phyloP scores from a whole-genome alignment of 2,113 vertebrate genomes.

The Zapus hudsonius region DNA sequence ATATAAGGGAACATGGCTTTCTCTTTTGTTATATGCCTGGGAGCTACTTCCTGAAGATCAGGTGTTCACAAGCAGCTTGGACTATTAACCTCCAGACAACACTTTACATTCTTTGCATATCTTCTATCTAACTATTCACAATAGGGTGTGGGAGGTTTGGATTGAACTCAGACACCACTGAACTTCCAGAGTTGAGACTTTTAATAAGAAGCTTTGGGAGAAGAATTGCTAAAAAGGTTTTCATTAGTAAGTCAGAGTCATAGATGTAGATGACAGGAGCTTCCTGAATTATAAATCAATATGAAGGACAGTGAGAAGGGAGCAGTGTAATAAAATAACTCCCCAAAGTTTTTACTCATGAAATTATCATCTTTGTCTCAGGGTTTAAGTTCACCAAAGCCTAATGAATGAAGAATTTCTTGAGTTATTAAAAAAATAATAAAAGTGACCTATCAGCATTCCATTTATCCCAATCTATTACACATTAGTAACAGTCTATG shows the following conservation, averaged over 20 bases:
- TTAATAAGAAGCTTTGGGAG: not conserved
- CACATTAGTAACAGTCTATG: not conserved
- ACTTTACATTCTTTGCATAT: not conserved
- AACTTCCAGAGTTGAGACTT: conserved; percentile 50
- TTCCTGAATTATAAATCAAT: not conserved
- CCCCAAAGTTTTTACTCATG: not conserved
- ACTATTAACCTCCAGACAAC: not conserved
- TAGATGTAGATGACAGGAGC: not conserved
- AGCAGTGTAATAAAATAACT: not conserved
- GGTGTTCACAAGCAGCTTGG: not conserved
- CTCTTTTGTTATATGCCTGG: not conserved
- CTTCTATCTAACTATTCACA: conserved; percentile 22
- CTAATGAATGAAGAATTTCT: not conserved
- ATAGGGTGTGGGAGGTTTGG: not conserved
- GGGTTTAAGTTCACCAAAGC: not conserved
- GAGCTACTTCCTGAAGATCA: not conserved
- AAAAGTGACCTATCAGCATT: not conserved
- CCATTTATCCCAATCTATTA: conserved; percentile 5
- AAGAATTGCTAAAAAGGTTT: not conserved
- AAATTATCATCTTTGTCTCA: not conserved
- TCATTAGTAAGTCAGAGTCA: not conserved
- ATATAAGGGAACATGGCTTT: not conserved
- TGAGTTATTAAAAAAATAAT: conserved; percentile 16
- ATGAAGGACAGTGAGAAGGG: not conserved
- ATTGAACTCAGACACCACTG: not conserved